Evolutionary conservation across 2,888 invertebrate genomes (phyloP), one percentile per base, ranked within the genome.

Genomic region (Melinaea marsaeus): DNA sequence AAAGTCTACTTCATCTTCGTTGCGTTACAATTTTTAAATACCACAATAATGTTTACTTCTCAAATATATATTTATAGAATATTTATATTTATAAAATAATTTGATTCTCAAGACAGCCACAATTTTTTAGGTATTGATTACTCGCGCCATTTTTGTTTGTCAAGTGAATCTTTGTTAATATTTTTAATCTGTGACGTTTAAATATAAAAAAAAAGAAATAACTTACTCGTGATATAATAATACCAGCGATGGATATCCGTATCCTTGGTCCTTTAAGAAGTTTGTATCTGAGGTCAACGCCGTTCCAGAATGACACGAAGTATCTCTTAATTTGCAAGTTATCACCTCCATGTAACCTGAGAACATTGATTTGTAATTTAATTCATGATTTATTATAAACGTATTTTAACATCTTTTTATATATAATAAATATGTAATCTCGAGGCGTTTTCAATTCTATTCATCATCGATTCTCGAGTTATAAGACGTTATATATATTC

Each of bases 271-370:
- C 97, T 83, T 97, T 97, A 60, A 98, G 92, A 74, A 97, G 91
- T 79, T 97, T 97, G 90, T 98, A 98, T 71, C 98, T 92, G 69
- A 98, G 92, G 86, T 98, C 98, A 22, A 98, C 98, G 57, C 98
- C 98, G 84, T 98, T 98, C 97, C 98, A 98, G 84, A 98, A 98
- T 51, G 97, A 97, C 54, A 98, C 97, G 83, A 98, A 98, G 83
- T 98, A 98, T 65, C 97, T 92, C 83, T 98, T 98, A 73, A 98
- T 97, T 90, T 97, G 94, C 32, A 94, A 92, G 80, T 95, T 95
- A 83, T 95, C 95, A 58, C 94, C 94, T 32, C 94, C 94, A 82
- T 95, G 95, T 77, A 95, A 91, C 79, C 95, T 94, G 81, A 45
- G 66, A 51, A 51, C 32, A 32, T 22, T 51, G 32, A 32, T 51